Evolutionary conservation across 2,797 vertebrate species (phyloP).

Genomic region (Strix occidentalis): DNA sequence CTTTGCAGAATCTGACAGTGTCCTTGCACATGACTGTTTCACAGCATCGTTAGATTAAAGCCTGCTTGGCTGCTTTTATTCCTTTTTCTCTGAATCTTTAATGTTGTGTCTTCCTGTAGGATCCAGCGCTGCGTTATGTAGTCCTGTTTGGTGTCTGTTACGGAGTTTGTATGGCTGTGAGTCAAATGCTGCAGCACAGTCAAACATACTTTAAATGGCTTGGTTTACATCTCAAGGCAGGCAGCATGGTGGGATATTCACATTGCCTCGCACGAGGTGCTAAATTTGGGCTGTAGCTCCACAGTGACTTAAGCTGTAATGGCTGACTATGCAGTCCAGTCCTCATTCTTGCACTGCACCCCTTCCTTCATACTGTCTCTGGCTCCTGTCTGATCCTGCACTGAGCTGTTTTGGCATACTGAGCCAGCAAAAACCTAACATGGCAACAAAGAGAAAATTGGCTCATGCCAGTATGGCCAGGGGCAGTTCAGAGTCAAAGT

Average conservation of each 20-base stretch:
- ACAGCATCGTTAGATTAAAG: neutral
- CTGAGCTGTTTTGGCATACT: neutral
- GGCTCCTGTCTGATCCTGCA: neutral
- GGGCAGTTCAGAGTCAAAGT: neutral
- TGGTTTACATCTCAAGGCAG: neutral
- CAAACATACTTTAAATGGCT: neutral
- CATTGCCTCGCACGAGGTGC: neutral
- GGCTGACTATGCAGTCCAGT: neutral
- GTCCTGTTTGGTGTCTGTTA: neutral
- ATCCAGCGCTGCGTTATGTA: neutral
- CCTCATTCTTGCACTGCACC: accelerated
- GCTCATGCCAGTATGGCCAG: neutral
- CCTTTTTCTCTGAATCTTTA: neutral
- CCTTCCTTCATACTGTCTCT: accelerated
- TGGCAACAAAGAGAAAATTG: neutral
- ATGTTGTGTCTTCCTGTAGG: neutral
- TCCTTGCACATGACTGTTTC: conserved; percentile 13
- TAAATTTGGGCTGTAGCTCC: neutral
- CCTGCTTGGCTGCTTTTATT: neutral
- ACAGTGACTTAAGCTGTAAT: neutral
- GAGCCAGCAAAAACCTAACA: neutral
- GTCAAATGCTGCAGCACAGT: neutral
- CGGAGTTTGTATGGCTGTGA: neutral
- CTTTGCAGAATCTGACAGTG: conserved; percentile 9
- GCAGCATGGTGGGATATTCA: neutral